Percentiles rank a stretch among this genome's conserved stretches.
Evolutionary conservation across 2,888 invertebrate genomes (phyloP).

Genomic region (Beris morrisii): DNA sequence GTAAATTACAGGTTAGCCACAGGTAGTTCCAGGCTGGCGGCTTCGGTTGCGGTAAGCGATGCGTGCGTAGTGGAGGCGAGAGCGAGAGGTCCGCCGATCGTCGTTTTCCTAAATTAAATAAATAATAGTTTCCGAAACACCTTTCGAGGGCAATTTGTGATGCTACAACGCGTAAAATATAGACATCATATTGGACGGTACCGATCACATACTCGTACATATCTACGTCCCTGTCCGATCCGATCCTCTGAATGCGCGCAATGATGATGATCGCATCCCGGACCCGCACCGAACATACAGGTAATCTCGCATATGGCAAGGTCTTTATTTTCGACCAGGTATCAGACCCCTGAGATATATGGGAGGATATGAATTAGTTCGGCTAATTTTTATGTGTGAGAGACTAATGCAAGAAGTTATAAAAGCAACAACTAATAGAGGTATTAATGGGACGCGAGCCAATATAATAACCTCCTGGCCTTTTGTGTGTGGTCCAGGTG

Average conservation of each 20-base stretch:
- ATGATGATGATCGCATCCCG: constrained; percentile 7
- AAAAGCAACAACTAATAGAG: constrained; percentile 32
- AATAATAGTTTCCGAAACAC: constrained; percentile 45
- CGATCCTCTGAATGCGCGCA: not conserved
- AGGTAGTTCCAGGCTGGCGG: constrained; percentile 38
- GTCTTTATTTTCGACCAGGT: constrained; percentile 20
- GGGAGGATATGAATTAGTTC: constrained; percentile 31
- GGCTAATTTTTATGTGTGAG: constrained; percentile 33
- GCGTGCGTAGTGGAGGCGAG: constrained; percentile 1
- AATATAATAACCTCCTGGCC: constrained; percentile 37
- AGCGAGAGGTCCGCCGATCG: constrained; percentile 29
- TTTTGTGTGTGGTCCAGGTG: constrained; percentile 39
- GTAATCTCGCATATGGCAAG: constrained; percentile 32
- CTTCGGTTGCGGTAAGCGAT: constrained; percentile 7
- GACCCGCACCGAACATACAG: not conserved
- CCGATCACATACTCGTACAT: not conserved
- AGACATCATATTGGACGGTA: constrained; percentile 37
- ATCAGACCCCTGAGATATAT: constrained; percentile 3
- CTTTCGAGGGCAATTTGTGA: constrained; percentile 41
- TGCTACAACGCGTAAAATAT: constrained; percentile 40
- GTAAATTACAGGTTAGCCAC: constrained; percentile 41
- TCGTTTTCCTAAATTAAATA: constrained; percentile 43
- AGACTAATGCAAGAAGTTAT: constrained; percentile 28
- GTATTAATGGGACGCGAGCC: constrained; percentile 41
- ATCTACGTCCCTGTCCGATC: not conserved